phyloP scores from a whole-genome alignment of 2,113 vertebrate genomes.

The Choloepus hoffmanni region DNA sequence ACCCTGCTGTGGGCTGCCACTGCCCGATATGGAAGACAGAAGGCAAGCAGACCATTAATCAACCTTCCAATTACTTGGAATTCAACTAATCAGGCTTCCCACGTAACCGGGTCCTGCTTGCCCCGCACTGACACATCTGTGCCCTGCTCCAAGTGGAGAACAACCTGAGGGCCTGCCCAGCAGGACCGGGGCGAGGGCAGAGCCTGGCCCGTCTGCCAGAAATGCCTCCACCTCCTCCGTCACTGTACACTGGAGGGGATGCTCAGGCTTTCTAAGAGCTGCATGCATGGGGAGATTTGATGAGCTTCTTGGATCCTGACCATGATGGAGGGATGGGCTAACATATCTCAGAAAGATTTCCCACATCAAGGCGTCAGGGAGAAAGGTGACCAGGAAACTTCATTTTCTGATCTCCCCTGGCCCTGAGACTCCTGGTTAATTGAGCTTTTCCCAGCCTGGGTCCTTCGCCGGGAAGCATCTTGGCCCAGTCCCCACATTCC shows the following conservation, averaged over 20 bases:
- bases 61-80: neutral
- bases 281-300: rapidly evolving
- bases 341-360: neutral
- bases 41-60: neutral
- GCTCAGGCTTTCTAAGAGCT: neutral
- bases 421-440: neutral
- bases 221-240: neutral
- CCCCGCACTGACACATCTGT: rapidly evolving
- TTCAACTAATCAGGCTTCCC: neutral
- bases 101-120: rapidly evolving
- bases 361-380: rapidly evolving
- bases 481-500: rapidly evolving
- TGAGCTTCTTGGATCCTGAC: neutral
- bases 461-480: rapidly evolving
- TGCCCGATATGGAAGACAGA: neutral
- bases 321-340: rapidly evolving
- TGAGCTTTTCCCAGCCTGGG: neutral
- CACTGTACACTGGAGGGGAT: too few species aligned
- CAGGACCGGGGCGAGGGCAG: too few species aligned
- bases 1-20: rapidly evolving
- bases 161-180: neutral
- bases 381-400: rapidly evolving
- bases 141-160: neutral
- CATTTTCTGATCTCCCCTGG: neutral
- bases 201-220: neutral